A percentile compares a stretch with the other conserved stretches of the same genome.
Conservation (phyloP, 2,797 vertebrate genomes). For the Enteromius anoplus region DNA sequence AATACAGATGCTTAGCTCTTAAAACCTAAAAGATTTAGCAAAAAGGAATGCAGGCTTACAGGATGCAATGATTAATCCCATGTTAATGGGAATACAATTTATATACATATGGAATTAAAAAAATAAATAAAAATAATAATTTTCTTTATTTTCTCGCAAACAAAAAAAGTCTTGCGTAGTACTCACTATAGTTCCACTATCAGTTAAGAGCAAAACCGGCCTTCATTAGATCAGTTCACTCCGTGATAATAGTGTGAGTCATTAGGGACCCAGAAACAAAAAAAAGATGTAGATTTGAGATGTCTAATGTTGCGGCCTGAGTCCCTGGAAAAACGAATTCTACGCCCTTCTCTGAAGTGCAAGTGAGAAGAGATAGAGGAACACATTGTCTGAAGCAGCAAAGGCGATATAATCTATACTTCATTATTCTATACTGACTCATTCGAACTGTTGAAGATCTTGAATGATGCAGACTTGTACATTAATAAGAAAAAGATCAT, state of each 20-base stretch:
- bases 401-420: background rate
- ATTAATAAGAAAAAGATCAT: background rate
- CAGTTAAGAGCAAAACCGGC: background rate
- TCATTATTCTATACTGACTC: background rate
- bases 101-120: too few relatives aligned
- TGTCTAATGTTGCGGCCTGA: background rate
- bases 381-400: background rate
- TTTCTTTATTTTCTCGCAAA: too few relatives aligned
- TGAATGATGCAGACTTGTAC: background rate
- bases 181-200: background rate
- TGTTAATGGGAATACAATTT: too few relatives aligned
- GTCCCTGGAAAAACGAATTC: background rate
- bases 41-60: too few relatives aligned
- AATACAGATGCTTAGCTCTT: background rate
- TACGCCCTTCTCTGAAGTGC: constrained; percentile 19
- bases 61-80: too few relatives aligned
- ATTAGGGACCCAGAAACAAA: constrained; percentile 11
- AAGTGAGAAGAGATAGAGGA: constrained; percentile 13
- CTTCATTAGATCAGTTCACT: background rate
- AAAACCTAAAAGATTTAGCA: too few relatives aligned
- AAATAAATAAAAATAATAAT: too few relatives aligned
- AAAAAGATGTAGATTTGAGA: background rate
- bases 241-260: background rate
- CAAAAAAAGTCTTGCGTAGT: background rate
- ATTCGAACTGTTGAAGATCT: background rate